Percentiles rank a stretch among this genome's conserved stretches.
Evolutionary conservation across 2,113 vertebrate species (phyloP).

Genomic region (Paracanthobrama guichenoti): DNA sequence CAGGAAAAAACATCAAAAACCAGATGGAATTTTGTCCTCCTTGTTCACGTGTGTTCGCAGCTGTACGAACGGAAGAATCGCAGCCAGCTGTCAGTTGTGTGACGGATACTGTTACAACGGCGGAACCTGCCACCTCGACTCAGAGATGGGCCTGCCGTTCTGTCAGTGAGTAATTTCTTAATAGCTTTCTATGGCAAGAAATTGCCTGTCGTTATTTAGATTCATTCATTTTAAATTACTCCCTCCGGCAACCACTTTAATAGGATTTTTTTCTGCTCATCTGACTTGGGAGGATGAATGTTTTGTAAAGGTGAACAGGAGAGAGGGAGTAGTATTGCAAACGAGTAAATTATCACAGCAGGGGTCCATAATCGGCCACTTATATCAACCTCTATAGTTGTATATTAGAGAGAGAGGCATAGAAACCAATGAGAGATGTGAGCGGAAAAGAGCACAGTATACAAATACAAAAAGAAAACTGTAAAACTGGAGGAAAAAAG

Average conservation of each 20-base stretch:
- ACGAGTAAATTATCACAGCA: constrained; percentile 27
- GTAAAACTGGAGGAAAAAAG: not conserved
- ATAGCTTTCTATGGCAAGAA: constrained; percentile 23
- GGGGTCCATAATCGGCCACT: constrained; percentile 11
- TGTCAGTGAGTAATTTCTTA: constrained; percentile 82
- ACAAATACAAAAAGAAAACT: not conserved
- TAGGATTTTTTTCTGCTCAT: constrained; percentile 15
- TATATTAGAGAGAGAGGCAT: not conserved
- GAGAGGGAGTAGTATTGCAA: constrained; percentile 9
- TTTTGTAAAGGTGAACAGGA: constrained; percentile 22
- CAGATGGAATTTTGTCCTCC: not conserved
- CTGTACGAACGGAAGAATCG: constrained; percentile 84
- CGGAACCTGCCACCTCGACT: constrained; percentile 83
- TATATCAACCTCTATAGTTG: constrained; percentile 10
- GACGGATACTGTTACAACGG: constrained; percentile 89
- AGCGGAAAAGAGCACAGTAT: not conserved
- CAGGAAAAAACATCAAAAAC: not conserved
- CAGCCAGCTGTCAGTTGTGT: constrained; percentile 85
- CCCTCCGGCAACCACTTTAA: constrained; percentile 27
- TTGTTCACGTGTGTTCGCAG: constrained; percentile 63
- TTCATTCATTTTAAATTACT: constrained; percentile 28
- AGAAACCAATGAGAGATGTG: not conserved
- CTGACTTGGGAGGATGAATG: constrained; percentile 33
- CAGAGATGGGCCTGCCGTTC: constrained; percentile 81
- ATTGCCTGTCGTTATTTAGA: constrained; percentile 25